Evolutionary conservation across 1,140 invertebrate species (phyloP).

Genomic region (Dysdera silvatica): DNA sequence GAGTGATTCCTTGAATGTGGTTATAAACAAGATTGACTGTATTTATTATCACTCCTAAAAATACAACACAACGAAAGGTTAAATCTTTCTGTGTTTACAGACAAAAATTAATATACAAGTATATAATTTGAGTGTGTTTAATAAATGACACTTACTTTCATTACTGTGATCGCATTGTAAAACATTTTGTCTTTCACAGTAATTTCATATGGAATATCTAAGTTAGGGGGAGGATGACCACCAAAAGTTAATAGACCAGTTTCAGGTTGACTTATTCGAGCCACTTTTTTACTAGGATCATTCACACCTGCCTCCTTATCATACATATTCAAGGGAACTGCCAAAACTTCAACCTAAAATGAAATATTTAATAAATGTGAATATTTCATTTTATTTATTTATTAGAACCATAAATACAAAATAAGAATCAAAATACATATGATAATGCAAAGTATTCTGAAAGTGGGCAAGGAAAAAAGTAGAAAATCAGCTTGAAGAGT

Average conservation of each 20-base stretch:
- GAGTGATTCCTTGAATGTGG: too few species aligned
- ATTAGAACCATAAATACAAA: neutral
- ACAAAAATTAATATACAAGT: too few species aligned
- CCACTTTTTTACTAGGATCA: slow-evolving; percentile 43
- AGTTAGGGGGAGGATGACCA: slow-evolving; percentile 56
- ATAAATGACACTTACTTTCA: slow-evolving; percentile 56
- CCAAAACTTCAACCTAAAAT: slow-evolving; percentile 60
- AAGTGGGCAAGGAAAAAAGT: too few species aligned
- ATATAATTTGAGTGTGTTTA: slow-evolving; percentile 85
- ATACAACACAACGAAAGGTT: too few species aligned
- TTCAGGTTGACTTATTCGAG: slow-evolving; percentile 55
- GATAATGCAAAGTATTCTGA: too few species aligned
- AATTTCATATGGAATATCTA: slow-evolving; percentile 74
- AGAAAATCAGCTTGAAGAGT: too few species aligned
- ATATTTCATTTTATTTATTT: neutral
- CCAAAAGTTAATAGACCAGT: slow-evolving; percentile 57
- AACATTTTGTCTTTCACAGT: slow-evolving; percentile 84
- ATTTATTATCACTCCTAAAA: slow-evolving; percentile 8
- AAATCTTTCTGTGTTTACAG: too few species aligned
- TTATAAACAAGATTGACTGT: too few species aligned
- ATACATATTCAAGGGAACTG: slow-evolving; percentile 55
- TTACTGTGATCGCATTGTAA: slow-evolving; percentile 87
- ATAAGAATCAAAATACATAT: too few species aligned
- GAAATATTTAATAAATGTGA: neutral
- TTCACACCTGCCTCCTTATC: slow-evolving; percentile 45